phyloP scores from a whole-genome alignment of 2,113 vertebrate genomes.

The Pholis gunnellus region DNA sequence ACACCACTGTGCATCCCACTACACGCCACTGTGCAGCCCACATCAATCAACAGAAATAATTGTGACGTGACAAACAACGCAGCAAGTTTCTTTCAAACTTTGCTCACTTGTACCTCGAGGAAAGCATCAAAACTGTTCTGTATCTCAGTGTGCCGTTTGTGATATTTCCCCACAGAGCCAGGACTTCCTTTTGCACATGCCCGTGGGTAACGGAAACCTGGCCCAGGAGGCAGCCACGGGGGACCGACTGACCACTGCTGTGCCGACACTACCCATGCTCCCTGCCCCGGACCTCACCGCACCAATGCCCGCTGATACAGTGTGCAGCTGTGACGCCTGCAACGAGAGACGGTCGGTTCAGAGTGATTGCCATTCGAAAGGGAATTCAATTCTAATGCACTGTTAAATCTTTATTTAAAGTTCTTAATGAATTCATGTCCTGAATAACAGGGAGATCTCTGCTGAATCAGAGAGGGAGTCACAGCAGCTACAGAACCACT shows the following conservation, averaged over 20 bases:
- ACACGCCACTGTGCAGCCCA: neutral
- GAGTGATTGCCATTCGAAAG: neutral
- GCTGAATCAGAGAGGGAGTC: constrained; percentile 94
- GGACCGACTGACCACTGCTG: constrained; percentile 87
- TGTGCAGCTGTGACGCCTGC: constrained; percentile 94
- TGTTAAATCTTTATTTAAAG: neutral
- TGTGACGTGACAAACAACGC: neutral
- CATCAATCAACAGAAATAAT: neutral
- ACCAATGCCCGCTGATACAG: constrained; percentile 85
- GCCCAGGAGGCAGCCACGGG: constrained; percentile 86
- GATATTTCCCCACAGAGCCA: constrained; percentile 84
- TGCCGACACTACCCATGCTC: constrained; percentile 88
- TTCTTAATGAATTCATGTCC: neutral
- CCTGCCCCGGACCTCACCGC: constrained; percentile 86
- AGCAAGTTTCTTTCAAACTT: neutral
- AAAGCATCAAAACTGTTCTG: neutral
- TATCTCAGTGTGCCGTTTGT: constrained; percentile 14
- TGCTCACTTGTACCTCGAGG: neutral
- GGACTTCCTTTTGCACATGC: constrained; percentile 95
- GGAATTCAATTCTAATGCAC: neutral
- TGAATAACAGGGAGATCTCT: constrained; percentile 88
- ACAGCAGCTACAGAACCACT: constrained; percentile 97
- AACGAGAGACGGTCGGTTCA: constrained; percentile 90
- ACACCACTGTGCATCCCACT: no score
- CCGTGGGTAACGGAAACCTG: constrained; percentile 88